These are phyloP conservation scores for Eupithecia pulchellata DNA, from an alignment of 2,888 invertebrate genomes.

Conservation along the genomic window DNA sequence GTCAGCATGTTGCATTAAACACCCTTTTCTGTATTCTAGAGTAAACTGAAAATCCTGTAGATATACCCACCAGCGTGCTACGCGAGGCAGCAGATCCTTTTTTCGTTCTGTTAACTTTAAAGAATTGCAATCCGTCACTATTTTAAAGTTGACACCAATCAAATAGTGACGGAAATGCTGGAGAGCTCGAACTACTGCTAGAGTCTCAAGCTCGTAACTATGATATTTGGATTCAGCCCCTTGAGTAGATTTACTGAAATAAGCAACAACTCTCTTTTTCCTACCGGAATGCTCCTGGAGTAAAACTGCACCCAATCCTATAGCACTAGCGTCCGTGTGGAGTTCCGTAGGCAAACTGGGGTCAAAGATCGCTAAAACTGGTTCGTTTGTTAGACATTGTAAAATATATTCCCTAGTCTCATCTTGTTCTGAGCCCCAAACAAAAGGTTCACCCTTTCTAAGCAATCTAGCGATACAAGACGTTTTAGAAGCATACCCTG, in stretches of 20 bases:
- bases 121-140: too few relatives aligned
- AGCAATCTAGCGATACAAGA: not conserved
- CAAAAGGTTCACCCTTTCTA: too few relatives aligned
- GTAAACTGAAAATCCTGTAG: not conserved
- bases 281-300: not conserved
- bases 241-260: not conserved
- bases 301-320: not conserved
- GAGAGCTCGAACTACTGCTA: not conserved
- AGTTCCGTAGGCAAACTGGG: not conserved
- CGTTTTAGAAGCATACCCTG: not conserved
- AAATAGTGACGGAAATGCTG: not conserved
- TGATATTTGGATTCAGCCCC: not conserved
- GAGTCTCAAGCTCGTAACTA: not conserved
- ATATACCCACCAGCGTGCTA: not conserved
- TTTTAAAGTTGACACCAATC: not conserved
- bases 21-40: too few relatives aligned
- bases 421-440: not conserved
- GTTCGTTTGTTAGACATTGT: not conserved
- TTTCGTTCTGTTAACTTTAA: not conserved
- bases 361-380: not conserved
- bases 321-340: not conserved
- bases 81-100: not conserved
- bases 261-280: not conserved
- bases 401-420: not conserved
- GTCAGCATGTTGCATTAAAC: too few relatives aligned